Base-by-base conservation (phyloP, 2,113 vertebrate genomes). In the Myodes glareolus region DNA sequence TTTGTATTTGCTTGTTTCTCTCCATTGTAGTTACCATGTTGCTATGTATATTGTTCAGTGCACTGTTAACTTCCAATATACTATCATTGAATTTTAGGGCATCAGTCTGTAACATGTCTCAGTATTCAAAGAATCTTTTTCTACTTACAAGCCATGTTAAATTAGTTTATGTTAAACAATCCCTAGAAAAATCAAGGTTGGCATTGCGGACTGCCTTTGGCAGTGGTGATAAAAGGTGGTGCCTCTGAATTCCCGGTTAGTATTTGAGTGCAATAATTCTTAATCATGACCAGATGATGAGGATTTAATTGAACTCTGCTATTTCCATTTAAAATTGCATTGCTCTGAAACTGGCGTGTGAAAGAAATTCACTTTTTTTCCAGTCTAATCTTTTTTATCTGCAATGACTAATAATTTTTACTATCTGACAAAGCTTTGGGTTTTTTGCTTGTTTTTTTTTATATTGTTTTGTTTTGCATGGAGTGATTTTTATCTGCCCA, bases 51-150 rank as follows among this genome's bases (percentile, higher is more conserved):
- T 47, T 90, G 70, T 82, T n/a, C 89, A 95, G 88, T 87, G 72
- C 0, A 75, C 0, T 91, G 11, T 31, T 4, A 81, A 93, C n/a
- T 45, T 42, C 50, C 84, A 85, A 47, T 31, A 93, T 97, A 92
- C 87, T 98, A n/a, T 63, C 96, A 16, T 70, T 91, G 80, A 98
- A 17, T 70, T 97, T 2, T 96, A 97, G 94, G 77, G 7, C 92
- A 88, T 13, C 17, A 97, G 50, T 9, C 78, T 96, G 78, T 68
- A n/a, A 88, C 45, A 70, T 6, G 47, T 70, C 12, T 97, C 67
- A 55, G 86, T 93, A 88, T 61, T 61, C 91, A 81, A 94, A 45
- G 73, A 97, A 72, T 50, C 31, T 52, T 11, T 92, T 98, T 98
- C 96, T 92, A 96, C 33, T 96, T 97, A 98, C n/a, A 94, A 55